Percentiles rank a stretch among this genome's conserved stretches.
phyloP scores from a whole-genome alignment of 2,888 invertebrate genomes.

The Argyra leucocephala region DNA sequence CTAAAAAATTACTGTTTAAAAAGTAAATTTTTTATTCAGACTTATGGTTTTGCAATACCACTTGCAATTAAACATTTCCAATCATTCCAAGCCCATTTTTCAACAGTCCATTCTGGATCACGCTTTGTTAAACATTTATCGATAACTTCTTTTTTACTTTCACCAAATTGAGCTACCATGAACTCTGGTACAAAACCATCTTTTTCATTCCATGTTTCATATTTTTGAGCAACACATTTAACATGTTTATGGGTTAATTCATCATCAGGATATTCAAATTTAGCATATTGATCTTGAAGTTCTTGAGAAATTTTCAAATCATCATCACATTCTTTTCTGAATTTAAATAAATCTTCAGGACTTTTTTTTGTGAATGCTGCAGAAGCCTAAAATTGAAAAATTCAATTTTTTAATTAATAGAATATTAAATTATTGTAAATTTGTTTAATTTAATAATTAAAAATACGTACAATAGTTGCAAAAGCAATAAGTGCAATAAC shows the following conservation, averaged over 20 bases:
- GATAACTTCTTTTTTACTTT: not conserved
- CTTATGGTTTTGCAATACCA: not conserved
- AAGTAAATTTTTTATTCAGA: not conserved
- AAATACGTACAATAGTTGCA: not conserved
- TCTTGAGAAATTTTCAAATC: not conserved
- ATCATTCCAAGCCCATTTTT: conserved; percentile 1
- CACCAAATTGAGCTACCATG: not conserved
- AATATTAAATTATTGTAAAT: not conserved
- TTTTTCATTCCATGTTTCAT: not conserved
- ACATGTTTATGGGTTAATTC: not conserved
- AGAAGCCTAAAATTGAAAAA: not conserved
- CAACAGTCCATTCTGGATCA: not conserved
- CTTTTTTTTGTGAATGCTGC: not conserved
- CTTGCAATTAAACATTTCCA: not conserved
- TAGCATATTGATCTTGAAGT: not conserved
- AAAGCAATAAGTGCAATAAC: not conserved
- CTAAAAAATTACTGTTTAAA: no score
- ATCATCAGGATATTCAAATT: not conserved
- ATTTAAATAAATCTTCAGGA: not conserved
- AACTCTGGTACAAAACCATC: not conserved
- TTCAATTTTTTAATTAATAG: not conserved
- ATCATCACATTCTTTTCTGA: not conserved
- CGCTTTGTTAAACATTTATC: not conserved
- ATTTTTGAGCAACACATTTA: not conserved
- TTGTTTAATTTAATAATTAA: not conserved